Conservation (phyloP, 2,888 invertebrate species). For the Drosophila neutralis region DNA sequence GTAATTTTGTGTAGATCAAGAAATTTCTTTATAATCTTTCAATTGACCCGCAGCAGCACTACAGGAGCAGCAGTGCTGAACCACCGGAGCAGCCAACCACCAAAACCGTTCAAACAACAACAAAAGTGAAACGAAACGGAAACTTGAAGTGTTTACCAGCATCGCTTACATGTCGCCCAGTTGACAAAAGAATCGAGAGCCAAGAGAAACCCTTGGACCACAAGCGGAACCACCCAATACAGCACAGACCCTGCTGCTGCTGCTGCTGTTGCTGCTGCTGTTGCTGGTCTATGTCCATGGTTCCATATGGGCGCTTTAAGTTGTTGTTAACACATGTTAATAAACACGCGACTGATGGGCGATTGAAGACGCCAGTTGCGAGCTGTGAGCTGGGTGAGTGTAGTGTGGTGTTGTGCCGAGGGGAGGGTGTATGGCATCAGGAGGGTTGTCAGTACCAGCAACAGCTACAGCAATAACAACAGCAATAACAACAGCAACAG, state of each 20-base stretch:
- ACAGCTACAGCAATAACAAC: constrained; percentile 20
- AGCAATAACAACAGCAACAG: constrained; percentile 22
- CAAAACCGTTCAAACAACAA: constrained; percentile 18
- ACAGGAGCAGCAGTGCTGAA: neutral
- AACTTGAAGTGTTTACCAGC: constrained; percentile 81
- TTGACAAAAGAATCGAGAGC: constrained; percentile 49
- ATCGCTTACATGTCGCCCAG: constrained; percentile 68
- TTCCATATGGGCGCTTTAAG: constrained; percentile 79
- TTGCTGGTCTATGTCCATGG: constrained; percentile 3
- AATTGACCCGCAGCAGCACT: constrained; percentile 56
- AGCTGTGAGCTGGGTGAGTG: neutral
- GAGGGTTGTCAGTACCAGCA: constrained; percentile 78
- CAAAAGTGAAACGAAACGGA: constrained; percentile 64
- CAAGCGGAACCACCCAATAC: constrained; percentile 51
- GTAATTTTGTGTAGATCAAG: constrained; percentile 24
- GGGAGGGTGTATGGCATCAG: constrained; percentile 1
- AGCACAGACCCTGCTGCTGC: constrained; percentile 7
- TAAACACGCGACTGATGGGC: constrained; percentile 71
- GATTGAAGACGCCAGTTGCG: constrained; percentile 19
- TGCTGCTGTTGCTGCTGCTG: neutral
- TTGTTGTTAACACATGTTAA: constrained; percentile 82
- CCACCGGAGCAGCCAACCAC: neutral
- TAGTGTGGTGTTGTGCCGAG: neutral
- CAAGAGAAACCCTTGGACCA: constrained; percentile 39
- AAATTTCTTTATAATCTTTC: constrained; percentile 27